Base-by-base conservation (phyloP, 2,888 invertebrate species). In the Rotaria macrura region DNA sequence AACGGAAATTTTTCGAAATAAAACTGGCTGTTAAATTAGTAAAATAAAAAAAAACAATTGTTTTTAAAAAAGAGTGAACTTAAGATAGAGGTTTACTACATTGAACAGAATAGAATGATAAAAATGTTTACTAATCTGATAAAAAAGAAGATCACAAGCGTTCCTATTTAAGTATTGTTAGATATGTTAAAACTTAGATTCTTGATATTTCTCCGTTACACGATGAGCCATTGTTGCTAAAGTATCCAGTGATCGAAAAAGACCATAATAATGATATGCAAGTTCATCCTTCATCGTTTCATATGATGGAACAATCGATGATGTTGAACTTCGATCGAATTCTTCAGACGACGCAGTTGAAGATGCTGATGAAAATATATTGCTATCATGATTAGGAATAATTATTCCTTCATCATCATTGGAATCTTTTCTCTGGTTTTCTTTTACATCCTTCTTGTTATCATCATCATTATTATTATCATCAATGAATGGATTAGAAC, bases 231-330 rank as follows among this genome's bases (percentile, higher is more conserved):
- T 79, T n/a, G 25, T n/a, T n/a, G 43, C 43, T 25, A 79, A 25
- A n/a, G 7, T 43, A 79, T 79, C 34, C 5, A 79, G 14, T 79
- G 79, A 12, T n/a, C 43, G 43, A 79, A 43, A 43, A n/a, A 79
- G 43, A 40, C 79, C 79, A 40, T 79, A 79, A n/a, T 79, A 79
- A 43, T 79, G 79, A n/a, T n/a, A 79, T 79, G 43, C 43, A 20
- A 79, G 20, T 43, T 79, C 43, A 79, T 79, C 79, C 43, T 79
- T 79, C 1, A 79, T 43, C n/a, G 43, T 14, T 43, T 43, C 79
- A 43, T 25, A 43, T 79, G 79, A 43, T 25, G 79, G 12, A 12
- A n/a, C 0, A 43, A 12, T 17, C 12, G 79, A 40, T 25, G 79
- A 43, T 79, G 79, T 79, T 25, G 25, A 43, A 43, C 12, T 79